Evolutionary conservation across 2,888 invertebrate species (phyloP), one percentile per base, ranked within the genome.

Genomic region (Prosapia bicincta): DNA sequence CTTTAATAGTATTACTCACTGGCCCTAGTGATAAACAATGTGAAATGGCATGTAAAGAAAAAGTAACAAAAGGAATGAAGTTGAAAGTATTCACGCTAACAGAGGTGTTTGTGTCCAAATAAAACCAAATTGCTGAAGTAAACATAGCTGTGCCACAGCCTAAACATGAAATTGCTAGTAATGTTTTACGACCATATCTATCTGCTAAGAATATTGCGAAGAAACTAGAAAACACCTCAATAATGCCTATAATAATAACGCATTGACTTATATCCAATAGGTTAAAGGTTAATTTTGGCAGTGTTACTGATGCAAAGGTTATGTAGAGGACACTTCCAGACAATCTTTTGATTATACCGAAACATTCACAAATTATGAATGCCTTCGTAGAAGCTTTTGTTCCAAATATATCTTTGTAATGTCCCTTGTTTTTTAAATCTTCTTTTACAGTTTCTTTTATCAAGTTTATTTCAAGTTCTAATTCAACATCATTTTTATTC

Each of bases 301-400:
- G 92, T 80, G 92, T 92, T 0, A 85, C 85, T 76, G 90, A 88
- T 0, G 89, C 88, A 80, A 90, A 90, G 3, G 89, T 88, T 10
- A 90, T 86, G 20, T 90, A 87, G 0, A 90, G 89, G 72, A 89
- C 89, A 77, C 89, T 89, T 1, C 90, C 90, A 80, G 89, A 89
- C 73, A 91, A 86, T 81, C 92, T 92, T 81, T 89, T 89, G 80
- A 85, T 85, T 3, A 86, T 83, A 82, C 88, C 85, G 9, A 92
- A 85, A 30, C 89, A 88, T 13, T 90, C 82, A 76, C 89, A 87
- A 72, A 92, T 88, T 80, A 88, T 85, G 80, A 92, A 84, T 0
- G 92, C 92, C 84, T 88, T 89, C 78, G 88, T 86, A 81, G 90
- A 89, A 0, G 87, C 88, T 43, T 86, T 86, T 80, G 88, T 87